phyloP scores from a whole-genome alignment of 2,113 vertebrate genomes.

The Dasyprocta punctata region DNA sequence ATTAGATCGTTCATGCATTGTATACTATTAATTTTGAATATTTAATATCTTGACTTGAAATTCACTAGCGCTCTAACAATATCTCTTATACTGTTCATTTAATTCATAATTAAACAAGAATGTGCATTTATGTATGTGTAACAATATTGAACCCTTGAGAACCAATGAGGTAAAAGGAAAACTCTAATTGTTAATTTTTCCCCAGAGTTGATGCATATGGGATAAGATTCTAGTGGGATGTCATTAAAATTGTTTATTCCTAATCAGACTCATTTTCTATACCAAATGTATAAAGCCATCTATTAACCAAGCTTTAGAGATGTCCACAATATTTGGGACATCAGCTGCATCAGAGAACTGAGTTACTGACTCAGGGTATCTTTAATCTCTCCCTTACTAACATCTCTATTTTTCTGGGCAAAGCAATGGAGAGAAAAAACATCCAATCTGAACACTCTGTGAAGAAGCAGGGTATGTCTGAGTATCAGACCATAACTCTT shows the following conservation, averaged over 20 bases:
- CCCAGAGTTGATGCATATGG: not conserved
- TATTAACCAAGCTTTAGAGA: not conserved
- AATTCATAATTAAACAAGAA: not conserved
- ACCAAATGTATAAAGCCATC: not conserved
- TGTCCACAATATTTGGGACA: too few relatives aligned
- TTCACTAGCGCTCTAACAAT: not conserved
- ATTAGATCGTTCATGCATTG: not conserved
- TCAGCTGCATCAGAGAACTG: not conserved
- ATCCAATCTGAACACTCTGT: not conserved
- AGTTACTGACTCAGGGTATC: not conserved
- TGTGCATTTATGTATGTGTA: not conserved
- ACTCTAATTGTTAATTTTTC: slow-evolving; percentile 5
- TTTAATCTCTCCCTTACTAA: not conserved
- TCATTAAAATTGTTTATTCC: not conserved
- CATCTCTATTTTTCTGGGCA: not conserved
- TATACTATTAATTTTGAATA: not conserved
- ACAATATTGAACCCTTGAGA: not conserved
- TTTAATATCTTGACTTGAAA: not conserved
- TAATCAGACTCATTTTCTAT: not conserved
- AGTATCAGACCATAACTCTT: not conserved
- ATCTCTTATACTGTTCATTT: too few relatives aligned
- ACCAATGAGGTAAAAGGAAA: not conserved
- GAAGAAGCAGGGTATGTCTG: not conserved
- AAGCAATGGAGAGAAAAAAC: not conserved
- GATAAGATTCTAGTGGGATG: not conserved